Evolutionary conservation across 2,888 invertebrate genomes (phyloP), one percentile per base, ranked within the genome.

Genomic region (Agrotis ipsilon): DNA sequence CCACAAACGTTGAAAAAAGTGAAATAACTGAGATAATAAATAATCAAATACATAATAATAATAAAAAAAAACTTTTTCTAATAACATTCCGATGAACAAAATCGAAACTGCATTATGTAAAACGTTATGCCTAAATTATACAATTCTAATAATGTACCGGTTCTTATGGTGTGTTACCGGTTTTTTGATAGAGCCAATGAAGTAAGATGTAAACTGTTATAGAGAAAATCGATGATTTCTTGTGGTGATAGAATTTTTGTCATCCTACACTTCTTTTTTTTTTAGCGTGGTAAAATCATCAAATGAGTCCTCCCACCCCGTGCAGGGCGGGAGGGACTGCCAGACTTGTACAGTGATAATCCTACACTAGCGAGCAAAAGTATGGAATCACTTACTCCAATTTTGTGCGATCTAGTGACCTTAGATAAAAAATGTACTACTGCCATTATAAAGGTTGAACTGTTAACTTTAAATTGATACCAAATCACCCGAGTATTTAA

Each of bases 41-140:
- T 54, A 60, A 51, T 59, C 49, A 21, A 49, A 68, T 32, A 39
- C 21, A 24, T 55, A n/a, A 43, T 58, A 62, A 68, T 39, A 2
- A 39, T 39, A 39, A 39, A 11, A 11, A 27, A 55, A 54, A 81
- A 49, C 58, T 52, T 68, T 74, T 84, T 63, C 64, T 71, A 67
- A 79, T 79, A 71, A 63, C 48, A 46, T 82, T 72, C 72, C 58
- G 62, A 52, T 58, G 43, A 74, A 82, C 62, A 72, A 82, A 82
- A 82, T 71, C 70, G 85, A 82, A 82, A 82, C 57, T 63, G 60
- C 51, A 39, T 69, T 80, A 84, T 27, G 65, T 72, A 84, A 83
- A 68, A 9, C 4, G 52, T 68, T 75, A 52, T 74, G 54, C 27
- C 48, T 76, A 61, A 52, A 68, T 75, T 19, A 46, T 13, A 21